These are phyloP conservation scores for Emydoidea blandingii DNA, from an alignment of 2,797 vertebrate genomes.

Conservation along the genomic window DNA sequence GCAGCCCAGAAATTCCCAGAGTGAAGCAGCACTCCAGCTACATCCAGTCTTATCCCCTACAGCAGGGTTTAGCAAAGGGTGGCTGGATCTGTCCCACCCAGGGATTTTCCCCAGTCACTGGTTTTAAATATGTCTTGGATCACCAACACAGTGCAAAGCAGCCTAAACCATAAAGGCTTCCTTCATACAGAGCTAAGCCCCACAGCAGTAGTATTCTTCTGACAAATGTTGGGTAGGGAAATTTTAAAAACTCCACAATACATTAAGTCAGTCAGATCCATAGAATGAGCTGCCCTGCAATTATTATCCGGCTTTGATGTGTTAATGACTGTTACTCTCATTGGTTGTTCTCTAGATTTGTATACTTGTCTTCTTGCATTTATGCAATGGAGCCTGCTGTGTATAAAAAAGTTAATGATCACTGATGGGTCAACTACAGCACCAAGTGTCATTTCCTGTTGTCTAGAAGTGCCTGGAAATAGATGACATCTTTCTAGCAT, in stretches of 20 bases:
- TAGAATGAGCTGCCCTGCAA: conserved; percentile 16
- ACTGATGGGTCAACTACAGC: not conserved
- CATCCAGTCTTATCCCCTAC: not conserved
- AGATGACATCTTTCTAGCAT: not conserved
- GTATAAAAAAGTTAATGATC: conserved; percentile 17
- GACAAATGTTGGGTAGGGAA: not conserved
- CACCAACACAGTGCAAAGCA: not conserved
- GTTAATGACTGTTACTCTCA: conserved; percentile 51
- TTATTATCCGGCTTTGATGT: conserved; percentile 33
- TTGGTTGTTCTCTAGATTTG: conserved; percentile 16
- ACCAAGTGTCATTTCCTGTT: conserved; percentile 22
- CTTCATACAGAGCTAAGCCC: not conserved
- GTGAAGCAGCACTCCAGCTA: not conserved
- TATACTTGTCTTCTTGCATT: conserved; percentile 32
- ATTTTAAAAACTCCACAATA: not conserved
- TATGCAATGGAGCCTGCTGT: conserved; percentile 23
- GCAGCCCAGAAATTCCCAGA: not conserved
- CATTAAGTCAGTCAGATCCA: not conserved
- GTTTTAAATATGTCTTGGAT: not conserved
- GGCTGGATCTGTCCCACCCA: not conserved
- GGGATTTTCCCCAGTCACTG: not conserved
- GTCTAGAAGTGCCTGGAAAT: not conserved
- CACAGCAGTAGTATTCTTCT: not conserved
- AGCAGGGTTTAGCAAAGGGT: not conserved
- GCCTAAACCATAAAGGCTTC: not conserved